Base-by-base conservation (phyloP, 2,797 vertebrate genomes). In the Hypotaenidia okinawae region DNA sequence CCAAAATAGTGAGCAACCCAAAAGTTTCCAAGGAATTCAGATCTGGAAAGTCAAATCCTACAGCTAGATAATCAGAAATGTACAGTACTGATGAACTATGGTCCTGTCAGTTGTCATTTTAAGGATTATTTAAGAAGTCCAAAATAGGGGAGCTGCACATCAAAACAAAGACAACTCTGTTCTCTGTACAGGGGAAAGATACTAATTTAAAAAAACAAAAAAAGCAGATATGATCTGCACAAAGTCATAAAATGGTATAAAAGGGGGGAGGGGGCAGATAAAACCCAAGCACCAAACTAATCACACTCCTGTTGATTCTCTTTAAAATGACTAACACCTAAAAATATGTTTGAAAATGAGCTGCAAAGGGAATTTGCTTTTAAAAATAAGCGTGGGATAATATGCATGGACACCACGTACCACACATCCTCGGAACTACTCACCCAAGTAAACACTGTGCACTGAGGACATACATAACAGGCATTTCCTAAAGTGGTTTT, bases 391-490 rank as follows among this genome's bases (percentile, higher is more conserved):
- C 11, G 19, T 13, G 24, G 23, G 49, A 51, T 51, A 51, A 51
- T 25, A 51, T 25, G 49, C 24, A 51, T 25, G 49, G 49, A 25
- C 24, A 27, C 13, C n/a, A 30, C 0, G 1, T 21, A 28, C 11
- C 67, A 27, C 6, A 24, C 45, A 16, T 19, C 13, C 21, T 62
- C 15, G 33, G 19, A 73, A 28, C 41, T 37, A 30, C 27, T 59
- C 14, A 2, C 12, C 33, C 76, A 58, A 30, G 57, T 22, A 12
- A 54, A 5, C 28, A 5, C 0, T 28, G 24, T 18, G 32, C 59
- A 52, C 11, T 51, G 74, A 43, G 27, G 33, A 28, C 3, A 6
- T 0, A 27, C 18, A 5, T 4, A 13, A 13, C 0, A 30, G 49
- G 17, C 32, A 13, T 10, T 47, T 21, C 17, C 70, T 25, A 3